Evolutionary conservation across 1,140 invertebrate species (phyloP).

Genomic region (Neotoxoptera formosana): DNA sequence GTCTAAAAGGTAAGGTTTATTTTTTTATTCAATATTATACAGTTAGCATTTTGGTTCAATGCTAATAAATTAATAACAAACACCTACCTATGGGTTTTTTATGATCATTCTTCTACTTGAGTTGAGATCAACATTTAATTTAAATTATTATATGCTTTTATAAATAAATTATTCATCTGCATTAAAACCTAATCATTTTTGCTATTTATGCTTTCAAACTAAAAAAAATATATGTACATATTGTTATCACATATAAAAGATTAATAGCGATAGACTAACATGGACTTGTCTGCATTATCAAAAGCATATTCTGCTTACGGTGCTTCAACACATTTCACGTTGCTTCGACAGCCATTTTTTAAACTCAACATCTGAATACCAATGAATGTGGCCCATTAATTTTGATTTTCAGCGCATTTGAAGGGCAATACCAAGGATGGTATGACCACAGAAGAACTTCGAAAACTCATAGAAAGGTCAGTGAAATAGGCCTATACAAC

Average conservation of each 20-base stretch:
- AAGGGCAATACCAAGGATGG: slow-evolving; percentile 81
- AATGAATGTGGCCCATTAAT: slow-evolving; percentile 50
- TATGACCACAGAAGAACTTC: slow-evolving; percentile 92
- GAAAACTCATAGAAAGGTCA: slow-evolving; percentile 95
- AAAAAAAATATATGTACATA: background rate
- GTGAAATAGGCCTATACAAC: slow-evolving; percentile 63
- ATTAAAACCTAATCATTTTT: background rate
- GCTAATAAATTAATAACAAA: background rate
- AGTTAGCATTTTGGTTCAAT: background rate
- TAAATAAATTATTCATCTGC: background rate
- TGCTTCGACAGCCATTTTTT: background rate
- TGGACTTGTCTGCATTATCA: background rate
- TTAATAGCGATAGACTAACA: background rate
- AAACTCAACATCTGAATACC: slow-evolving; percentile 4
- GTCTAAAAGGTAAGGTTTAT: slow-evolving; percentile 4
- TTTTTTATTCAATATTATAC: background rate
- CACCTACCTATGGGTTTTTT: background rate
- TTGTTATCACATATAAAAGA: background rate
- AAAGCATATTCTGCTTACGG: background rate
- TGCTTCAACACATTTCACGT: slow-evolving; percentile 35
- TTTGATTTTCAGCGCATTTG: slow-evolving; percentile 73
- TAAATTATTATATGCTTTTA: background rate
- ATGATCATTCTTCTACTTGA: background rate
- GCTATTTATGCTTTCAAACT: background rate
- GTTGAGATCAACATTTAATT: background rate